phyloP scores from a whole-genome alignment of 2,888 invertebrate genomes.

The Mythimna ferrago region DNA sequence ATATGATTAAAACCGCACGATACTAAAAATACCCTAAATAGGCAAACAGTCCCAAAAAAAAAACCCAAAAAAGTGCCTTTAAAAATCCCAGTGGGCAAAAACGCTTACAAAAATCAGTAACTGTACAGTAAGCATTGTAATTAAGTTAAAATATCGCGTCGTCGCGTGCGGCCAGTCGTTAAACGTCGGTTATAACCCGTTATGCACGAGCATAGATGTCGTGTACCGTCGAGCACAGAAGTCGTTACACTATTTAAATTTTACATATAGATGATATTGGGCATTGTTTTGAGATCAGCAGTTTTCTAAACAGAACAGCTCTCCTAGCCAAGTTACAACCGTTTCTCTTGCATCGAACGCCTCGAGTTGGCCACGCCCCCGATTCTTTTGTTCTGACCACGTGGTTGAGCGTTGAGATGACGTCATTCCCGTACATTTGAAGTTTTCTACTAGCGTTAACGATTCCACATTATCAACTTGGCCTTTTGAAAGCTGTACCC shows the following conservation, averaged over 20 bases:
- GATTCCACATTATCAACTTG: too few species aligned
- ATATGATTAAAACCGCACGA: too few species aligned
- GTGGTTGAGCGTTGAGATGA: too few species aligned
- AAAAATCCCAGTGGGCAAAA: constrained; percentile 13
- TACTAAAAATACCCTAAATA: neutral
- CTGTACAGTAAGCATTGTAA: constrained; percentile 55
- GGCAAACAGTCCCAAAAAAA: neutral
- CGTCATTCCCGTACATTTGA: too few species aligned
- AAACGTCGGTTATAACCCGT: constrained; percentile 59
- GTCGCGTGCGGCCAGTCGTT: constrained; percentile 62
- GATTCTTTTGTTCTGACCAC: too few species aligned
- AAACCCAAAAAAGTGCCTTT: neutral
- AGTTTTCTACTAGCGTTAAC: too few species aligned
- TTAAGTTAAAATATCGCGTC: constrained; percentile 62
- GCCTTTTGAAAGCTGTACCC: too few species aligned
- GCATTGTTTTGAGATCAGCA: constrained; percentile 18
- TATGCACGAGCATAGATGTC: constrained; percentile 52
- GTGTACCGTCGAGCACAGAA: constrained; percentile 42
- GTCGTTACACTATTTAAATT: neutral
- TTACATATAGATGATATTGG: neutral
- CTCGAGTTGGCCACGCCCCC: too few species aligned
- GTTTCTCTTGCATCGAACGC: too few species aligned
- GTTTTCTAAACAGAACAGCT: neutral
- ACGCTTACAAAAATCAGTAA: constrained; percentile 34
- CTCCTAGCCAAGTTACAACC: too few species aligned